Evolutionary conservation across 2,113 vertebrate genomes (phyloP).

Genomic region (Jaculus jaculus): DNA sequence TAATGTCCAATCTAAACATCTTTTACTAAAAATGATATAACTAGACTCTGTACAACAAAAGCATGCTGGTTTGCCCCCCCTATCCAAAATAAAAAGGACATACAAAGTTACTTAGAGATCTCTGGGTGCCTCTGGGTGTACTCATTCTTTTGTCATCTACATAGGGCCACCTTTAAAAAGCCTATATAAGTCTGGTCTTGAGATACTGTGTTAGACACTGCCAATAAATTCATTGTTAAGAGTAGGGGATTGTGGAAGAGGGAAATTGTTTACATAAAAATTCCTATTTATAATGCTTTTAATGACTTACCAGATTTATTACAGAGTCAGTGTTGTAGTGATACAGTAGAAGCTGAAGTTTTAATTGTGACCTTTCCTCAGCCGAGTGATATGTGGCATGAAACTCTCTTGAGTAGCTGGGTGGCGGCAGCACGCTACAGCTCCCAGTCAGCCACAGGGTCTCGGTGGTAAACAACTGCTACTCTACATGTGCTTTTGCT

Average conservation of each 20-base stretch:
- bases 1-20: background rate
- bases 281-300: background rate
- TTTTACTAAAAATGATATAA: background rate
- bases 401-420: background rate
- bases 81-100: background rate
- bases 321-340: background rate
- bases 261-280: background rate
- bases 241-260: background rate
- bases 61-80: background rate
- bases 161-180: background rate
- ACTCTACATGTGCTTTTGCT: background rate
- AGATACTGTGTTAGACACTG: background rate
- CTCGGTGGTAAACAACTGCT: background rate
- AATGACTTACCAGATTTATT: background rate
- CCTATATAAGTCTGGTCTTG: background rate
- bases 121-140: background rate
- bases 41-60: background rate
- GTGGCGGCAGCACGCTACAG: background rate
- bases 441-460: background rate
- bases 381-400: too few relatives aligned
- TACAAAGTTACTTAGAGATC: background rate
- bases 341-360: background rate
- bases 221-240: background rate
- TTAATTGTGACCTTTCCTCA: background rate
- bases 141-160: background rate